Percentiles rank a stretch among this genome's conserved stretches.
Conservation (phyloP, 2,888 invertebrate genomes). For the Andrena dorsata region DNA sequence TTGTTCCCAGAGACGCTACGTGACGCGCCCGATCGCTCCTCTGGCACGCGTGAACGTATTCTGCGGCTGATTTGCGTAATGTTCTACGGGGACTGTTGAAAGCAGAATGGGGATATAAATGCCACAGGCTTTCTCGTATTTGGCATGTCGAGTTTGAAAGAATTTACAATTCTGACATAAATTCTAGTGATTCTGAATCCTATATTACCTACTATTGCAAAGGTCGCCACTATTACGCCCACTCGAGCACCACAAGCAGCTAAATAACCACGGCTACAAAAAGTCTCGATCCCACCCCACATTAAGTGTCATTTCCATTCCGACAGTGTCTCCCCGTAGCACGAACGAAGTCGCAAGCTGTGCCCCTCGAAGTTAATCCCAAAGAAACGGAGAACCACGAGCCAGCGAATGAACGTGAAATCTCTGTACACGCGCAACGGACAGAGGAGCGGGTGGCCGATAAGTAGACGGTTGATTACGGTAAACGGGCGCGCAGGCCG, state of each 20-base stretch:
- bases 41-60: neutral
- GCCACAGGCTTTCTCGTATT: neutral
- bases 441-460: slow-evolving; percentile 12
- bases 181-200: neutral
- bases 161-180: neutral
- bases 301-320: slow-evolving; percentile 9
- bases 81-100: neutral
- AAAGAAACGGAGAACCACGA: neutral
- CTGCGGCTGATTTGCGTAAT: slow-evolving; percentile 12
- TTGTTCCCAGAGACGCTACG: slow-evolving; percentile 67
- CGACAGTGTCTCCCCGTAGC: neutral
- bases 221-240: neutral
- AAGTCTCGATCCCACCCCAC: neutral
- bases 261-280: slow-evolving; percentile 1
- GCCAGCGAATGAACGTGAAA: neutral
- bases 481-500: slow-evolving; percentile 44
- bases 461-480: slow-evolving; percentile 58
- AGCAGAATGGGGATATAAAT: neutral
- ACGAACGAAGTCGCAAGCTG: neutral
- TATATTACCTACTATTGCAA: neutral
- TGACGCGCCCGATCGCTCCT: neutral
- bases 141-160: neutral
- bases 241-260: neutral
- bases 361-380: neutral
- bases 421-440: neutral